Evolutionary conservation across 1,140 invertebrate genomes (phyloP).

Genomic region (Cylas formicarius): DNA sequence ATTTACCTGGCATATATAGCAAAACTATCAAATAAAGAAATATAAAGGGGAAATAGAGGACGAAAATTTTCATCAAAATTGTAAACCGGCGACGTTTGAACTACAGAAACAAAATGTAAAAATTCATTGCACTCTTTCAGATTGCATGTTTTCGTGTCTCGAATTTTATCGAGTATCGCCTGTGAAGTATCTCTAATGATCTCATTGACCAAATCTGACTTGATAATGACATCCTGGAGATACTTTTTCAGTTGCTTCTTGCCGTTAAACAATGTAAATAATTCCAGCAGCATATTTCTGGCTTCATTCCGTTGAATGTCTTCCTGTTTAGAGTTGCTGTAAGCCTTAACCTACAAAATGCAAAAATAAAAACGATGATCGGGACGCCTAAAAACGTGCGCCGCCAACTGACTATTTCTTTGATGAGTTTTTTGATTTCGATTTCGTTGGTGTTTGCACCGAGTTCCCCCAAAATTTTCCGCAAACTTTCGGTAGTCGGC

Average conservation of each 20-base stretch:
- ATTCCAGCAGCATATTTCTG: slow-evolving; percentile 15
- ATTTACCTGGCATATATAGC: slow-evolving; percentile 20
- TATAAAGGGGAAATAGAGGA: slow-evolving; percentile 22
- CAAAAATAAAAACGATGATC: slow-evolving; percentile 3
- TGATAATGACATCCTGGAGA: slow-evolving; percentile 19
- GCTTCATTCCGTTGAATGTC: slow-evolving; percentile 9
- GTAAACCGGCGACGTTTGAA: slow-evolving; percentile 17
- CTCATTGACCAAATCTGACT: slow-evolving; percentile 14
- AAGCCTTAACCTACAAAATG: slow-evolving; percentile 18
- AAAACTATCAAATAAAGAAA: slow-evolving; percentile 18
- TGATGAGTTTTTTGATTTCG: slow-evolving; percentile 20
- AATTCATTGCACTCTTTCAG: slow-evolving; percentile 20
- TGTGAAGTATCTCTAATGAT: slow-evolving; percentile 17
- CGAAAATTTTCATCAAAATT: slow-evolving; percentile 16
- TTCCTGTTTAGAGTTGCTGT: slow-evolving; percentile 15
- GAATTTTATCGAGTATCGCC: slow-evolving; percentile 40
- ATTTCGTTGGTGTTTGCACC: slow-evolving; percentile 12
- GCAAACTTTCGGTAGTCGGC: slow-evolving; percentile 5
- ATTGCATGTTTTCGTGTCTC: slow-evolving; percentile 29
- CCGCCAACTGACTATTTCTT: slow-evolving; percentile 20
- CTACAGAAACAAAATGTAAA: slow-evolving; percentile 20
- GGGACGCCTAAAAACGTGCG: neutral
- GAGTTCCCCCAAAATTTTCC: slow-evolving; percentile 17
- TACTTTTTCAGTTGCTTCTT: slow-evolving; percentile 26
- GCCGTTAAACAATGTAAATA: slow-evolving; percentile 20